Base-by-base conservation (phyloP, 1,140 invertebrate species). In the Lordiphosa clarofinis region DNA sequence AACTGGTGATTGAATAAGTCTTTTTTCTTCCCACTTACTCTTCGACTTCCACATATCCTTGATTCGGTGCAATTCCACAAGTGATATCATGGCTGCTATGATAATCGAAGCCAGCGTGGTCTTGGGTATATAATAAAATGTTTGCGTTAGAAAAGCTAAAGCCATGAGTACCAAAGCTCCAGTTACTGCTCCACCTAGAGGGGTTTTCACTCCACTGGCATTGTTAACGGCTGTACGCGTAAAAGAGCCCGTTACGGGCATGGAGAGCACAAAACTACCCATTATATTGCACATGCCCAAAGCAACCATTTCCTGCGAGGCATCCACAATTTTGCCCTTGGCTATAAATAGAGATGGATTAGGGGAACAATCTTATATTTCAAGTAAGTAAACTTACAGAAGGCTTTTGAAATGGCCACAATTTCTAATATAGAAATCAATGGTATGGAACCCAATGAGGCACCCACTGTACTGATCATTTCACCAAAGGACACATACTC, bases 221-320 rank as follows among this genome's bases (percentile, higher is more conserved):
- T 96, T 94, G 89, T 98, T 98, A 1, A 99, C 93, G 1, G 97
- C 97, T 6, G 97, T 97, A 60, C 96, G 91, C 0, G 95, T 95
- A 87, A 97, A 96, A 56, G 95, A 96, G 35, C 95, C 97, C 0
- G 97, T 96, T 0, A 94, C 92, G 0, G 97, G 97, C 91, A 96
- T 95, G 1, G 96, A 97, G 10, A 92, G 92, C 24, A 97, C 93
- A 88, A 98, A 98, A 49, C 95, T 94, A 56, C 96, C 94, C 39
- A 95, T 89, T 39, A 98, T 90, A 89, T 98, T 99, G 78, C 94
- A 94, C 8, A 95, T 79, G 12, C 96, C 96, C 36, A 96, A 78
- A 0, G 95, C 94, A 36, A 96, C 90, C 91, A 97, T 94, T 89
- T 97, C 95, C 90, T 97, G 96, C 62, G 93, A 95, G 6, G 94